Percentiles rank a stretch among this genome's conserved stretches.
Conservation (phyloP, 2,797 vertebrate species). For the Emydoidea blandingii region DNA sequence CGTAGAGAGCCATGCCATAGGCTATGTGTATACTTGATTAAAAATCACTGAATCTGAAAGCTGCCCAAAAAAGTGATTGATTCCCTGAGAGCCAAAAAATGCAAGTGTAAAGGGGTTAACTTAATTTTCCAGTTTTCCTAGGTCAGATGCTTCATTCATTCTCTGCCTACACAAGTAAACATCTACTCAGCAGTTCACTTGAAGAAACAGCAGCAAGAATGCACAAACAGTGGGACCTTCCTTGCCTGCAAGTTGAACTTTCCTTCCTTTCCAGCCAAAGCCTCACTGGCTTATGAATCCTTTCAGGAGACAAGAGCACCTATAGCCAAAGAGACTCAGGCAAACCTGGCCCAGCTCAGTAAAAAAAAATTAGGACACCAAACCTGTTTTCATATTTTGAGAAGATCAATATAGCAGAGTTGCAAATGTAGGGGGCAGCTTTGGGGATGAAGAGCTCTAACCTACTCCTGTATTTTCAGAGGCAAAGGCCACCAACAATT, state of each 20-base stretch:
- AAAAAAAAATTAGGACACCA: not conserved
- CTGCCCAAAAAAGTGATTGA: not conserved
- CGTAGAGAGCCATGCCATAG: not conserved
- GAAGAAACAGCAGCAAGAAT: not conserved
- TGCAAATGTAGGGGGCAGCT: not conserved
- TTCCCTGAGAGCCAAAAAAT: not conserved
- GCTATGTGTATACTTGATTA: not conserved
- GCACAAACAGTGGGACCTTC: not conserved
- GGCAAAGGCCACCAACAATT: not conserved
- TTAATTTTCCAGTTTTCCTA: conserved; percentile 2
- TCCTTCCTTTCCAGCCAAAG: not conserved
- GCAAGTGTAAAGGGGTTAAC: not conserved
- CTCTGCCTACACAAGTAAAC: not conserved
- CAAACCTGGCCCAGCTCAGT: not conserved
- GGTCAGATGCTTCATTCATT: conserved; percentile 14
- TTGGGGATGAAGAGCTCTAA: not conserved
- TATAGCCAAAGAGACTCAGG: not conserved
- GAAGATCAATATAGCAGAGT: not conserved
- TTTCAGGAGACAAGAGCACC: not conserved
- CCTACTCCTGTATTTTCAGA: not conserved
- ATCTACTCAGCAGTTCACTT: not conserved
- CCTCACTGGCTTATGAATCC: not conserved
- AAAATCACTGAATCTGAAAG: not conserved
- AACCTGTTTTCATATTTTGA: not conserved
- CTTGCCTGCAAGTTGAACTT: not conserved